A percentile compares a stretch with the other conserved stretches of the same genome.
phyloP scores from a whole-genome alignment of 2,797 vertebrate genomes.

The Pteronotus mesoamericanus region DNA sequence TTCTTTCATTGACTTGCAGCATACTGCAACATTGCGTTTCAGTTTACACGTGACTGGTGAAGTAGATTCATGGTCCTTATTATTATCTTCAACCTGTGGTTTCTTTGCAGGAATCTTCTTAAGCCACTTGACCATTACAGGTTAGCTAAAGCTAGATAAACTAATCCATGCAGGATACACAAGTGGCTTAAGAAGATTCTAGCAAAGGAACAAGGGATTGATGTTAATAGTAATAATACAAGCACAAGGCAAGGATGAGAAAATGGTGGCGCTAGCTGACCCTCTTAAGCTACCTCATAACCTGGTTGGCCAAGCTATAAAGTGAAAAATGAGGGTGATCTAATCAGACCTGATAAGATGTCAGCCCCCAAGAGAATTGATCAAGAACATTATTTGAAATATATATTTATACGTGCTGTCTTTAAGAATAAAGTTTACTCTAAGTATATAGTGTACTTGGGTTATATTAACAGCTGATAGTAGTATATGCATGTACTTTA shows the following conservation, averaged over 20 bases:
- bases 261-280: neutral
- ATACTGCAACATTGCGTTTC: neutral
- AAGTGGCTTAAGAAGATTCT: constrained; percentile 13
- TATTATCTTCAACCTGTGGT: constrained; percentile 3
- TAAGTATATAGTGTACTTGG: neutral
- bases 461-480: neutral
- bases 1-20: neutral
- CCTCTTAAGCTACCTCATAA: neutral
- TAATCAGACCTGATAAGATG: neutral
- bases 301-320: neutral
- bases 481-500: neutral
- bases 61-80: neutral
- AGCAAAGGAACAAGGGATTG: neutral
- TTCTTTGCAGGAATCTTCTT: constrained; percentile 36
- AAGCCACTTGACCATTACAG: neutral
- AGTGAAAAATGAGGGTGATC: neutral
- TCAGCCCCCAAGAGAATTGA: neutral
- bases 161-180: constrained; percentile 7
- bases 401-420: neutral
- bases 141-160: constrained; percentile 43
- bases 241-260: neutral
- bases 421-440: constrained; percentile 4
- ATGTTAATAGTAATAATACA: neutral
- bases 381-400: neutral
- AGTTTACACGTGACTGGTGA: neutral